Conservation (phyloP, 2,113 vertebrate species). For the Chlamydotis undulata region DNA sequence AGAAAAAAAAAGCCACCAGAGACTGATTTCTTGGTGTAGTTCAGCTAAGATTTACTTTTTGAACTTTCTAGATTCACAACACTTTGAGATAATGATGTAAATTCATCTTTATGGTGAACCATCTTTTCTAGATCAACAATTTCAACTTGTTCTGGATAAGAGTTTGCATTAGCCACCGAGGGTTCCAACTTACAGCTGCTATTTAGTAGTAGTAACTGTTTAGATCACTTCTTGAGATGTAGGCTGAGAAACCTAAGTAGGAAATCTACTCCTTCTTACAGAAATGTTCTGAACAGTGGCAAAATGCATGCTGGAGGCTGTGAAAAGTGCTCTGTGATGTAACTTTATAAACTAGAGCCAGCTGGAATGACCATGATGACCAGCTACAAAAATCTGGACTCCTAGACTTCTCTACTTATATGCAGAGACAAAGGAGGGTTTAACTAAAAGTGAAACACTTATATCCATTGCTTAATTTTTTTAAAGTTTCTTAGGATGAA, state of each 20-base stretch:
- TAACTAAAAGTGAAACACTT: neutral
- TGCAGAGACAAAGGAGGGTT: neutral
- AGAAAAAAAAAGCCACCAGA: neutral
- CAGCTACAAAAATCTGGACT: neutral
- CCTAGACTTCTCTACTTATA: neutral
- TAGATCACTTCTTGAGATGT: neutral
- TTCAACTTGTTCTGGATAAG: neutral
- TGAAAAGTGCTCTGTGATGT: neutral
- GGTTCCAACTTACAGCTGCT: neutral
- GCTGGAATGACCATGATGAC: neutral
- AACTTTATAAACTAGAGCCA: neutral
- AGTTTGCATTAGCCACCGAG: neutral
- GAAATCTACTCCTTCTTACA: neutral
- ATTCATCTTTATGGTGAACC: neutral
- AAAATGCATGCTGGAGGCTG: neutral
- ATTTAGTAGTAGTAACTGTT: neutral
- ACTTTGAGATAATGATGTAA: neutral
- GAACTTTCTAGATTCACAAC: slow-evolving; percentile 1
- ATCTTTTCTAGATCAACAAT: neutral
- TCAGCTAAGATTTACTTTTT: neutral
- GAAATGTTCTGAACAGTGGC: neutral
- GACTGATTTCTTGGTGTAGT: neutral
- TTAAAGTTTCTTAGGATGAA: neutral
- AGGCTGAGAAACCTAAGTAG: neutral
- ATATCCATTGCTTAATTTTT: neutral